Conservation (phyloP, 2,888 invertebrate species). For the Poecilobothrus nobilitatus region DNA sequence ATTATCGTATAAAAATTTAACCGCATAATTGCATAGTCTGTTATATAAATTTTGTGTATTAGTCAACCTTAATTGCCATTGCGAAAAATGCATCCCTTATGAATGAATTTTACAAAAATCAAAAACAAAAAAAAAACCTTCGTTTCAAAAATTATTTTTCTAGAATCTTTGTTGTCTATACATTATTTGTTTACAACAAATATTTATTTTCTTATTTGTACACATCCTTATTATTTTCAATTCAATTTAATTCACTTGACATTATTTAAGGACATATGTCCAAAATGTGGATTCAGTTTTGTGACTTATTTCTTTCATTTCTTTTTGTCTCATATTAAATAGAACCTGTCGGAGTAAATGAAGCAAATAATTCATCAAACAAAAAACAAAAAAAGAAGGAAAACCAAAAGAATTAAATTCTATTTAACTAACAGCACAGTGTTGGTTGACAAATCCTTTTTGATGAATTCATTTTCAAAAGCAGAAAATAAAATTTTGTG, state of each 20-base stretch:
- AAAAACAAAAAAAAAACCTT: not conserved
- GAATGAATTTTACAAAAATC: not conserved
- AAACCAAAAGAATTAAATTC: not conserved
- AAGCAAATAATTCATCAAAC: constrained; percentile 2
- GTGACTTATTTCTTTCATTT: not conserved
- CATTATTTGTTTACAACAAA: not conserved
- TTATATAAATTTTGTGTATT: too few relatives aligned
- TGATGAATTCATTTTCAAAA: not conserved
- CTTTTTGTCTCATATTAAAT: not conserved
- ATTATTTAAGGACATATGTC: constrained; percentile 6
- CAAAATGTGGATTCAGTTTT: not conserved
- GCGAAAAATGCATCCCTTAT: not conserved
- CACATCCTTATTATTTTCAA: constrained; percentile 1
- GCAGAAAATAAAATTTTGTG: not conserved
- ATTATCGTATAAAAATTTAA: too few relatives aligned
- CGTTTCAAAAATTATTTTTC: not conserved
- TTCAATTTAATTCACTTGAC: constrained; percentile 1
- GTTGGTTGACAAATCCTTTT: not conserved
- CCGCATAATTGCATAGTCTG: too few relatives aligned
- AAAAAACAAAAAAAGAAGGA: not conserved
- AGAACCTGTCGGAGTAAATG: constrained; percentile 3
- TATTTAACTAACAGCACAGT: not conserved
- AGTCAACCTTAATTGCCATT: not conserved
- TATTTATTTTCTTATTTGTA: not conserved
- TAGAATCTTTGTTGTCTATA: not conserved